Base-by-base conservation (phyloP, 1,140 invertebrate genomes). In the Aethina tumida region DNA sequence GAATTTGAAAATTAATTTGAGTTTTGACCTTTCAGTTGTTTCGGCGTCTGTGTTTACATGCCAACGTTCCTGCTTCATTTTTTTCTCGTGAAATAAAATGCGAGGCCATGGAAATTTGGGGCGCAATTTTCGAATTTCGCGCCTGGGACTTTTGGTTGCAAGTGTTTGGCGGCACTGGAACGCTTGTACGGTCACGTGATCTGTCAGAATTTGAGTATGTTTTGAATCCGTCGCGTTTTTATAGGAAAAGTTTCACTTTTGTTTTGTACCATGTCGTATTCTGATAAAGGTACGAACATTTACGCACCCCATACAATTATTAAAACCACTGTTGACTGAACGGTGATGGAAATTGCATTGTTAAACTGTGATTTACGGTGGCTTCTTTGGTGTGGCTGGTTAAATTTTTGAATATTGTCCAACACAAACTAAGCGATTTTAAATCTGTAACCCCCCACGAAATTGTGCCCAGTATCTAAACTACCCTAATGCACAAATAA, bases 181-280 rank as follows among this genome's bases (percentile, higher is more conserved):
- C 35, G 27, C 39, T 35, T 31, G 6, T 26, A 28, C 19, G 40
- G 39, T 53, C 44, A 47, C 43, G 39, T 52, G 44, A 52, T 35
- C 39, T 49, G 51, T 51, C 49, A 51, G n/a, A 36, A 48, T 48
- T 51, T 49, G 43, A 53, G 45, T 48, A 45, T 43, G 48, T 53
- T 53, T 53, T 50, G 49, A 53, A 49, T 46, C 45, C 44, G 50
- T 50, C 40, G 20, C 44, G 22, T 40, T 34, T 38, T 33, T 45
- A 39, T 43, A 32, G 8, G 41, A 45, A 47, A 43, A 20, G 22
- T 41, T 8, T 22, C 6, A 4, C 21, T 28, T 37, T 45, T 39
- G 15, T 29, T 30, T 21, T 22, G 26, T 39, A 43, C 25, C 37
- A 44, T 46, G 41, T 31, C 45, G 13, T 48, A 43, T 49, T 40